Base-by-base conservation (phyloP, 2,797 vertebrate species). In the Epinephelus coioides region DNA sequence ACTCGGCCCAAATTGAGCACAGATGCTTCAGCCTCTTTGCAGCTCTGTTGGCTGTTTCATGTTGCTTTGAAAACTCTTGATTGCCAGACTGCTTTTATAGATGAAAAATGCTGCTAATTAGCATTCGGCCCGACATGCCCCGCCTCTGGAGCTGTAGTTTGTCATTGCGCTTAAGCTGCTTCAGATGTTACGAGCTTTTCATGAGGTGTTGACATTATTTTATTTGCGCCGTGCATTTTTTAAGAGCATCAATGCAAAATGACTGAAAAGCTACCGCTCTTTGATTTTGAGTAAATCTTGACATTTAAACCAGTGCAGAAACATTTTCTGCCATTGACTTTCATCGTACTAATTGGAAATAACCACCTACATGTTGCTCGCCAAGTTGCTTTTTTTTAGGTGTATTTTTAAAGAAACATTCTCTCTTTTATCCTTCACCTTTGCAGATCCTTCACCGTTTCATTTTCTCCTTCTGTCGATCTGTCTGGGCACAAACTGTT, bases 61-160 rank as follows among this genome's bases (percentile, higher is more conserved):
- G 85, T 89, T 43, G 83, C 86, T 90, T 87, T 89, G 78, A 86
- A 86, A 86, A 25, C 81, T 77, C 47, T 61, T 79, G 85, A 89
- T 88, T 79, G 69, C 86, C 88, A 88, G 90, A 89, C 85, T 23
- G 78, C 79, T 85, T 83, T 86, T 87, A 88, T 76, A 69, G 82
- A 86, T 84, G 90, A 84, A 82, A 88, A 87, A 88, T 59, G 71
- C 61, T 44, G 89, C 84, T 91, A 86, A 92, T 93, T 89, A 92
- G 86, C 90, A 88, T 87, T 59, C 38, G 5, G 11, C 67, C 72
- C 54, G 2, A 63, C 65, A 27, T 50, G 3, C 69, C 64, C 51
- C 77, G 40, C 79, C 81, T 84, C 74, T 40, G 56, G 0, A 0
- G 54, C 79, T 21, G 47, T 7, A 63, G 53, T 72, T 69, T 53